Conservation (phyloP, 2,888 invertebrate species). For the Drosophila eohydei region DNA sequence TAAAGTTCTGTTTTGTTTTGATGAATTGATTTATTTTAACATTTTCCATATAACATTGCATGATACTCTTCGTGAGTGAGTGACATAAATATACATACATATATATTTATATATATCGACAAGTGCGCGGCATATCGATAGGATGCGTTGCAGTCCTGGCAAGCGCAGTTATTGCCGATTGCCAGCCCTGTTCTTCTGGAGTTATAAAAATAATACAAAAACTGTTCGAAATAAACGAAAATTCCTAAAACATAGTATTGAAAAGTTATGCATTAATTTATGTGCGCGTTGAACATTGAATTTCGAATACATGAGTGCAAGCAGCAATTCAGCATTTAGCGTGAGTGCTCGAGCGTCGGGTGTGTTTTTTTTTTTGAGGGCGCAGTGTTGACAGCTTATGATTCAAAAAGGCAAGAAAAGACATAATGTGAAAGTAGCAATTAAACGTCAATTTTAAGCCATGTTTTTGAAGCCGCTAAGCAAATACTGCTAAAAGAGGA, state of each 20-base stretch:
- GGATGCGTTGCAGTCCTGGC: conserved; percentile 16
- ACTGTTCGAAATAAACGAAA: conserved; percentile 19
- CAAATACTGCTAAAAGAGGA: not conserved
- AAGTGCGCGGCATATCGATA: conserved; percentile 15
- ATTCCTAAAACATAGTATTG: conserved; percentile 8
- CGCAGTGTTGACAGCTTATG: conserved; percentile 31
- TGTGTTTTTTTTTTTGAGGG: conserved; percentile 19
- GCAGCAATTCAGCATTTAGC: conserved; percentile 10
- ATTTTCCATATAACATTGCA: not conserved
- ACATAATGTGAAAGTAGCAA: not conserved
- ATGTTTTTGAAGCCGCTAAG: not conserved
- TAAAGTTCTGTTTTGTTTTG: too few species aligned
- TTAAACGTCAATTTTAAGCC: not conserved
- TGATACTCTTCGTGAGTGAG: conserved; percentile 6
- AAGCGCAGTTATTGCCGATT: conserved; percentile 34
- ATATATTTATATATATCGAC: conserved; percentile 13
- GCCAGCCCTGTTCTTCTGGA: conserved; percentile 51
- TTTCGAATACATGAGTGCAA: not conserved
- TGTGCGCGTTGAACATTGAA: not conserved
- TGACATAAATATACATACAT: not conserved
- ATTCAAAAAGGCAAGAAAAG: conserved; percentile 13
- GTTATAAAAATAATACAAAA: conserved; percentile 51
- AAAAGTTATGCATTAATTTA: not conserved
- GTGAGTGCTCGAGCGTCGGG: conserved; percentile 13
- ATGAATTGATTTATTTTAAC: not conserved